A percentile compares a stretch with the other conserved stretches of the same genome.
phyloP scores from a whole-genome alignment of 2,113 vertebrate genomes.

The Cebidichthys violaceus region DNA sequence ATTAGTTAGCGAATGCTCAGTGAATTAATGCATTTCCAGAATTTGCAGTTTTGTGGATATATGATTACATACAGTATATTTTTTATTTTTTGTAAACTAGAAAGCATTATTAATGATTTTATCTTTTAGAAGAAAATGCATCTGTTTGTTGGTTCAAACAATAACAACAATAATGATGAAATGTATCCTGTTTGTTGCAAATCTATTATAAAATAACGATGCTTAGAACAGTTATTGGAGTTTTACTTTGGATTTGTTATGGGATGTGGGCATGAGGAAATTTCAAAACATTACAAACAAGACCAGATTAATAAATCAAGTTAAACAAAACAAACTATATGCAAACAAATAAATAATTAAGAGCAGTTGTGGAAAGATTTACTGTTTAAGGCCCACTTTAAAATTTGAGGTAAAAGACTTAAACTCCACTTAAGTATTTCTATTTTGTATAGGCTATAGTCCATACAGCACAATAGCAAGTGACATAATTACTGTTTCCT shows the following conservation, averaged over 20 bases:
- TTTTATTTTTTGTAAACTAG: not conserved
- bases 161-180: not conserved
- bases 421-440: not conserved
- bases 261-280: not conserved
- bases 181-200: constrained; percentile 13
- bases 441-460: not conserved
- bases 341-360: not conserved
- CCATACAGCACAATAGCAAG: not conserved
- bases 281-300: not conserved
- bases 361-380: not conserved
- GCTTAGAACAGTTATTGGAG: not conserved
- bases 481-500: not conserved
- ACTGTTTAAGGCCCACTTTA: not conserved
- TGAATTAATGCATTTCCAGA: not conserved
- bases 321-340: not conserved
- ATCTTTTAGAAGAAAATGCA: constrained; percentile 7
- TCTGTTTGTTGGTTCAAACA: not conserved
- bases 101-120: not conserved
- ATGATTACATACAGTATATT: not conserved
- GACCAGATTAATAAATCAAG: not conserved
- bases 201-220: not conserved
- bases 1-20: not conserved
- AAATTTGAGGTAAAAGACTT: not conserved
- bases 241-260: constrained; percentile 6
- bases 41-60: not conserved